Evolutionary conservation across 2,113 vertebrate genomes (phyloP).

Genomic region (Nibea albiflora): DNA sequence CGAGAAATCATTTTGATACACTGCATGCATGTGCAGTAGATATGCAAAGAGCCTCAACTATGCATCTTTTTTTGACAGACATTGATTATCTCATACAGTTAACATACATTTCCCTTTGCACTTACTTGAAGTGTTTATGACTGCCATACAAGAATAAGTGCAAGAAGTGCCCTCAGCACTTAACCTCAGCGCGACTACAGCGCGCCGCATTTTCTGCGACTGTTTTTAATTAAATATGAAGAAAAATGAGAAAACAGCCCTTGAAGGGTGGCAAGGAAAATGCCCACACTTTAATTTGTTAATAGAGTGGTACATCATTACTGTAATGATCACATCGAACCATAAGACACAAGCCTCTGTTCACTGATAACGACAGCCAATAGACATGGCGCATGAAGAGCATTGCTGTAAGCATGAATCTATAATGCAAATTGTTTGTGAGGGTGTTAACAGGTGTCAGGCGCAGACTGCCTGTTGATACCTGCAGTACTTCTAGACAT

Average conservation of each 20-base stretch:
- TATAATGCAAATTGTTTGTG: conserved; percentile 44
- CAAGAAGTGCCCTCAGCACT: conserved; percentile 71
- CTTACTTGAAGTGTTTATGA: conserved; percentile 76
- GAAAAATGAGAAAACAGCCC: conserved; percentile 74
- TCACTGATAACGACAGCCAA: conserved; percentile 50
- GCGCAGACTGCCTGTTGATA: conserved; percentile 31
- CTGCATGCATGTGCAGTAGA: conserved; percentile 47
- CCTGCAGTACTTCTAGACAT: conserved; percentile 26
- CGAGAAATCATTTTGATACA: conserved; percentile 63
- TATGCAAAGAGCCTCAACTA: conserved; percentile 61
- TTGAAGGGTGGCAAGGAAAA: conserved; percentile 64
- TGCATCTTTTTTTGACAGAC: conserved; percentile 75
- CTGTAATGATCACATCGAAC: conserved; percentile 68
- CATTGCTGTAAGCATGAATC: conserved; percentile 49
- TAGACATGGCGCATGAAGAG: conserved; percentile 38
- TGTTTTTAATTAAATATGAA: conserved; percentile 79
- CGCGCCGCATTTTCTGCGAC: conserved; percentile 71
- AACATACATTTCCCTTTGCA: conserved; percentile 75
- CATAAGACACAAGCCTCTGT: conserved; percentile 56
- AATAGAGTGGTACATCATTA: conserved; percentile 73
- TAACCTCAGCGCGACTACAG: conserved; percentile 66
- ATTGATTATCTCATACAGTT: conserved; percentile 77
- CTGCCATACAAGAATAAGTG: conserved; percentile 73
- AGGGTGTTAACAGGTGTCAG: conserved; percentile 21
- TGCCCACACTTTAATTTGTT: conserved; percentile 76